Evolutionary conservation across 2,113 vertebrate genomes (phyloP).

Genomic region (Anolis carolinensis): DNA sequence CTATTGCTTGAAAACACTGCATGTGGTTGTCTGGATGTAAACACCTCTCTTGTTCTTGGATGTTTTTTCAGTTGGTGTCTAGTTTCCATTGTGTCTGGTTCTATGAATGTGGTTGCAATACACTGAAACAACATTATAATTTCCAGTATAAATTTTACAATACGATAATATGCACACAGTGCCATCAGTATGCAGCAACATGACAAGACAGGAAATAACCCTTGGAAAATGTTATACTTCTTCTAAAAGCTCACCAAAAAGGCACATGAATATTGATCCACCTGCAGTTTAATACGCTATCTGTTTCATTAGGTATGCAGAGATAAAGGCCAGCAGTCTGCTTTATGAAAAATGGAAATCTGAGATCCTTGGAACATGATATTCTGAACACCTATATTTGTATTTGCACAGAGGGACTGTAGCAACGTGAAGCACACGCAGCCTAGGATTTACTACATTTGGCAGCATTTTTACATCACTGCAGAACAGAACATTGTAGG

Average conservation of each 20-base stretch:
- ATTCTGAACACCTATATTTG: neutral
- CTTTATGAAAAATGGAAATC: neutral
- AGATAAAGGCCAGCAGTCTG: neutral
- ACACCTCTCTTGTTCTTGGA: neutral
- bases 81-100: neutral
- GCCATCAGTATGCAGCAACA: neutral
- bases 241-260: neutral
- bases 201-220: neutral
- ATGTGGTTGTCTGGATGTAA: neutral
- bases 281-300: neutral
- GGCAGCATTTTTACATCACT: slow-evolving; percentile 4
- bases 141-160: neutral
- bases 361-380: neutral
- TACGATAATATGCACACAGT: neutral
- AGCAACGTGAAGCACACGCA: neutral
- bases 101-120: neutral
- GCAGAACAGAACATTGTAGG: neutral
- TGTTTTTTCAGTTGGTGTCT: no score
- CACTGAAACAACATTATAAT: neutral
- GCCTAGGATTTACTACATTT: slow-evolving; percentile 19
- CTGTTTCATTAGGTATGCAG: neutral
- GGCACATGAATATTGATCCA: neutral
- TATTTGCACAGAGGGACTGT: neutral
- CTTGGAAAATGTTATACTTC: neutral
- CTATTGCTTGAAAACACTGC: neutral